These are phyloP conservation scores for Dryadula phaetusa DNA, from an alignment of 2,888 invertebrate species.

Conservation along the genomic window DNA sequence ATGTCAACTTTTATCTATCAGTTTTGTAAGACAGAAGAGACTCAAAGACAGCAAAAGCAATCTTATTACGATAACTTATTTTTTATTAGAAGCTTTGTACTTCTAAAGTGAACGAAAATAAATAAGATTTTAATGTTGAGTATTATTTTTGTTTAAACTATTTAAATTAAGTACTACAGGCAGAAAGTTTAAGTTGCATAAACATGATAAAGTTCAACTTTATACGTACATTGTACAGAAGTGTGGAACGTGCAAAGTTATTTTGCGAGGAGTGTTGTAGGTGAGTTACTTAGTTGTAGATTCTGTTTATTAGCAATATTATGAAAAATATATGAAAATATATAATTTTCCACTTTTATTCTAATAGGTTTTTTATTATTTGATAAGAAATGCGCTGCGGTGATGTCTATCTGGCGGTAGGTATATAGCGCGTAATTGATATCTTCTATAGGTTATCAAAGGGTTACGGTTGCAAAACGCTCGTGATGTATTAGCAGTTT, in stretches of 20 bases:
- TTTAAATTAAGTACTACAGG: not conserved
- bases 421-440: conserved; percentile 6
- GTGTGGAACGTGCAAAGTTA: conserved; percentile 24
- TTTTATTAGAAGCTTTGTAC: not conserved
- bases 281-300: conserved; percentile 50
- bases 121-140: not conserved
- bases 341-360: not conserved
- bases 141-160: too few relatives aligned
- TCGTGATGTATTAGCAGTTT: conserved; percentile 26
- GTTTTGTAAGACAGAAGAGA: not conserved
- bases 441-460: conserved; percentile 40
- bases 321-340: conserved; percentile 16
- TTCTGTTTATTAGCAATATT: not conserved
- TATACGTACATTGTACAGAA: conserved; percentile 20
- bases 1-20: not conserved
- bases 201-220: conserved; percentile 33
- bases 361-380: not conserved
- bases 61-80: conserved; percentile 2
- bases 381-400: not conserved
- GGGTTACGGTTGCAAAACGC: conserved; percentile 34
- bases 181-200: not conserved
- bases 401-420: not conserved
- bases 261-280: conserved; percentile 56
- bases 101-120: not conserved
- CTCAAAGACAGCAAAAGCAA: not conserved